Evolutionary conservation across 2,113 vertebrate species (phyloP), one percentile per base, ranked within the genome.

Genomic region (Paratilapia polleni): DNA sequence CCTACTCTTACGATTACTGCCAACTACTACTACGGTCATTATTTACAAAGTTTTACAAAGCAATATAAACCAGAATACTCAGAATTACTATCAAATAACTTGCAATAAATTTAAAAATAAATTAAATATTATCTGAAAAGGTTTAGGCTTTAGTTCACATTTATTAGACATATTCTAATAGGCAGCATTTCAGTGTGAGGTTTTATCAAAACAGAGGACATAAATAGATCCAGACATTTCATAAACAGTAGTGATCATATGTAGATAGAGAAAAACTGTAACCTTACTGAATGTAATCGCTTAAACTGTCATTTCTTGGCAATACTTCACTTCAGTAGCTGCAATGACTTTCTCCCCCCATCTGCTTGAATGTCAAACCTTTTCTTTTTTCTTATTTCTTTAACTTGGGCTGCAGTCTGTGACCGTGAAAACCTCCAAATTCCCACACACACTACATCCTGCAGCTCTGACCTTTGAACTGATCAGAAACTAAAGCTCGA

Each of bases 341-440:
- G 56, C n/a, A 24, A 13, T 13, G 6, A 63, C 34, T 34, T 43
- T 13, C 41, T 7, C 13, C 20, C 2, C 34, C 34, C 61, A 63
- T 63, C 61, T 9, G 62, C 36, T 64, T 24, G 8, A 64, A 41
- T 3, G n/a, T 41, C 36, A 8, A 13, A 38, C 0, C 8, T 2
- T 64, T 66, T 64, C 2, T 64, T 0, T 64, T 64, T 41, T 41
- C 62, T 41, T n/a, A 24, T 66, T 66, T 66, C 22, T 41, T 66
- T 66, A 66, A 5, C 22, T 41, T 66, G 36, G 1, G 36, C 36
- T n/a, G 24, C 62, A 43, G 36, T 24, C 38, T 24, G 63, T 36
- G 15, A 3, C n/a, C 0, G n/a, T 41, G 36, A 3, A 36, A 66
- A 41, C 62, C 15, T 38, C n/a, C 0, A 1, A 47, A 22, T 68